Base-by-base conservation (phyloP, 2,888 invertebrate species). In the Drosophila prolongata region DNA sequence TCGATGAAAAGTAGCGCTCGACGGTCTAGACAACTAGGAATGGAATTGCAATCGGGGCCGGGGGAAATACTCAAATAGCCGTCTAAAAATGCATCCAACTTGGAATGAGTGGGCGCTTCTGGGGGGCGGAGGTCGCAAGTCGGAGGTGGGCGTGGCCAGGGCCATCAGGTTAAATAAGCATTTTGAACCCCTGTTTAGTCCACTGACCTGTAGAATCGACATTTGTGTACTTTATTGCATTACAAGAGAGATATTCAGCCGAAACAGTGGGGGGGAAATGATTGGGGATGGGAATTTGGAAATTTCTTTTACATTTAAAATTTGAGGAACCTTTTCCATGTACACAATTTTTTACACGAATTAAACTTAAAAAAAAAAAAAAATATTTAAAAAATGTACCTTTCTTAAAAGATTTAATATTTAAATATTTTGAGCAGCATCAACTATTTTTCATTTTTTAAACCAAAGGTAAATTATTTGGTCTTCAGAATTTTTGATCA, bases 21-120 rank as follows among this genome's bases (percentile, higher is more conserved):
- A 52, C 24, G 24, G 88, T 85, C 82, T 83, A 83, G 82, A 83
- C 88, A 72, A 72, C 68, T 64, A 65, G 73, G 77, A 87, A 82
- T 67, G 66, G 68, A 53, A 67, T 67, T 67, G 68, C 35, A 54
- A 42, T 88, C 78, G 8, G 84, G 81, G 59, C 55, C 55, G 62
- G 71, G 73, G 54, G 62, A 61, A 76, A 69, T 61, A 61, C 62
- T 42, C 79, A 85, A 84, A 80, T 84, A 76, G 81, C 85, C 61
- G 70, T 68, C 85, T 81, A 75, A 76, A 73, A 78, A 68, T 78
- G 81, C 80, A 87, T 71, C 61, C 42, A n/a, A n/a, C 34, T 14
- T 2, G n/a, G 27, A 4, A 30, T n/a, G 10, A 47, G 34, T 34
- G 30, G 47, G 47, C 11, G 35, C 2, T 35, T 35, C 35, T 13